A percentile compares a stretch with the other conserved stretches of the same genome.
Conservation (phyloP, 2,113 vertebrate genomes). For the Oryzias celebensis region DNA sequence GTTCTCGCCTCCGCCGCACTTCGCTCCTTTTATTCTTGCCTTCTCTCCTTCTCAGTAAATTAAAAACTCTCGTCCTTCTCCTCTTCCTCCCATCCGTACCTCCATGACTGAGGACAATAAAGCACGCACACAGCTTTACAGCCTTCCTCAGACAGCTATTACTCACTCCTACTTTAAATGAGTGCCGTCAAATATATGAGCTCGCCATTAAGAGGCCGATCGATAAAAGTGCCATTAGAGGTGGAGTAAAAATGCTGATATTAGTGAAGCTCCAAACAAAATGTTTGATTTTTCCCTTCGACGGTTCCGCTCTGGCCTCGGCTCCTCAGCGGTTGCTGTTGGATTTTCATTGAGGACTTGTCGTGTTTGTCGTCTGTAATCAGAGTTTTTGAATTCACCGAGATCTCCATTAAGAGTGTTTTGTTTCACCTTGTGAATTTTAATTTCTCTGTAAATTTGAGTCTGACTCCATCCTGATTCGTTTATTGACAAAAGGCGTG, state of each 20-base stretch:
- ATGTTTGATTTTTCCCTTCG: conserved; percentile 91
- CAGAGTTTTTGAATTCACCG: no score
- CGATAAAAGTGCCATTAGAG: conserved; percentile 99
- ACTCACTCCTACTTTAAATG: conserved; percentile 97
- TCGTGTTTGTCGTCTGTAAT: no score
- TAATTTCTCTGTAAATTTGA: conserved; percentile 91
- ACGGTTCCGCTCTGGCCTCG: neutral
- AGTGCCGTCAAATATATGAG: conserved; percentile 95
- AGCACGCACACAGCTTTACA: conserved; percentile 85
- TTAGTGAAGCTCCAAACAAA: conserved; percentile 96
- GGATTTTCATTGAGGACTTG: no score
- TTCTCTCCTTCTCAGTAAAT: conserved; percentile 44
- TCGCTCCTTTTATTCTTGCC: conserved; percentile 53
- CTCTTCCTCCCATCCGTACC: conserved; percentile 32
- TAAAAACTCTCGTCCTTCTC: conserved; percentile 47
- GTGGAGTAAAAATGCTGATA: conserved; percentile 95
- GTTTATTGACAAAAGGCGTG: conserved; percentile 83
- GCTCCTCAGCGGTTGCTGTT: no score
- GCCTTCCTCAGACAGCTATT: conserved; percentile 93
- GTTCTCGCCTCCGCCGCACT: conserved; percentile 72
- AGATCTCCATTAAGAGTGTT: conserved; percentile 54
- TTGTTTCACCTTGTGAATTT: conserved; percentile 80
- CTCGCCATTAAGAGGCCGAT: conserved; percentile 92
- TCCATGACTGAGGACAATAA: conserved; percentile 49
- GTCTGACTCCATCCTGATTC: conserved; percentile 86